These are phyloP conservation scores for Scolanthus callimorphus DNA, from an alignment of 92 coral and sea anemone genomes.

Conservation along the genomic window DNA sequence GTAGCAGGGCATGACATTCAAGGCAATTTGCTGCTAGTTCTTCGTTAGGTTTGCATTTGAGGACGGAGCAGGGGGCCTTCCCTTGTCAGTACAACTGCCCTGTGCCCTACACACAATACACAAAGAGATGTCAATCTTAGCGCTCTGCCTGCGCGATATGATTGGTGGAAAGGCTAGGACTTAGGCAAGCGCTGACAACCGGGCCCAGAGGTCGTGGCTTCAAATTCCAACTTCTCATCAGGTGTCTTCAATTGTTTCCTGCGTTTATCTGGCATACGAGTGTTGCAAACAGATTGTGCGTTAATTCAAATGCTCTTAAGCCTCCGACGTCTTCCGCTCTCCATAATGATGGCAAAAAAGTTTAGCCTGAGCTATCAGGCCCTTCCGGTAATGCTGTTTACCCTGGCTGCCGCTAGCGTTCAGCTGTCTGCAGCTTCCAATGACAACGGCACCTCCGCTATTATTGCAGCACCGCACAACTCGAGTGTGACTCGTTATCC, in stretches of 20 bases:
- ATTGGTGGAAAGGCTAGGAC: slow-evolving; percentile 11
- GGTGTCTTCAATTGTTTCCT: slow-evolving; percentile 45
- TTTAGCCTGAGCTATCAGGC: slow-evolving; percentile 1
- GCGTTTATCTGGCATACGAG: slow-evolving; percentile 60
- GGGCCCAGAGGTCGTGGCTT: slow-evolving; percentile 25
- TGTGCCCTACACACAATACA: slow-evolving; percentile 15
- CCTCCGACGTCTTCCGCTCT: slow-evolving; percentile 38
- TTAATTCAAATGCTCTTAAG: slow-evolving; percentile 37
- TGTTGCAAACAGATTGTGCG: slow-evolving; percentile 61
- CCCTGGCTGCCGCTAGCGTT: neutral
- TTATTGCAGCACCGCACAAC: neutral
- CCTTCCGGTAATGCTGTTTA: slow-evolving; percentile 28
- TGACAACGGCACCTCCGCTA: neutral
- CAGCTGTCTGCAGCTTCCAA: neutral
- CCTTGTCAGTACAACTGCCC: too few species aligned
- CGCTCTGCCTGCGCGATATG: neutral
- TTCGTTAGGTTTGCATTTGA: too few species aligned
- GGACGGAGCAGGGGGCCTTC: too few species aligned
- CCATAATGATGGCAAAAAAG: slow-evolving; percentile 4
- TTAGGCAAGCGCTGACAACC: slow-evolving; percentile 17
- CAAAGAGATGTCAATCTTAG: slow-evolving; percentile 39
- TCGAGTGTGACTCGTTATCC: slow-evolving; percentile 1
- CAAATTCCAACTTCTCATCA: slow-evolving; percentile 42
- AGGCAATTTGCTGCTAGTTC: too few species aligned
- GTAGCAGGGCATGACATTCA: too few species aligned